These are phyloP conservation scores for Rhinopomastus cyanomelas DNA, from an alignment of 2,113 vertebrate genomes.

Conservation along the genomic window DNA sequence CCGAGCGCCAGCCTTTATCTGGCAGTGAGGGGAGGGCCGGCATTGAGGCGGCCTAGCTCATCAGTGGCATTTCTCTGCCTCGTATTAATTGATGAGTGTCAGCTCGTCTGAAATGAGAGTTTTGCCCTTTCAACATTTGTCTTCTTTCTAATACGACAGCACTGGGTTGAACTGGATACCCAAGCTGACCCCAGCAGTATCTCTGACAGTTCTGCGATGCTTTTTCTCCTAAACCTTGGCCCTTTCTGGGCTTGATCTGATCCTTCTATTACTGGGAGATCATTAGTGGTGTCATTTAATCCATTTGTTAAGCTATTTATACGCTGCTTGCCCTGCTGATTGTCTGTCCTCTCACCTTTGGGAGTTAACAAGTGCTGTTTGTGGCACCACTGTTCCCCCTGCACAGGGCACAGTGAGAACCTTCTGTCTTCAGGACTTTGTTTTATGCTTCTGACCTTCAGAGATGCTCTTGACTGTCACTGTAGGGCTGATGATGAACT, in stretches of 20 bases:
- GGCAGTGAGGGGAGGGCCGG: neutral
- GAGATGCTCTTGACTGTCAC: fast-evolving
- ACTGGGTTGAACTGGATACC: neutral
- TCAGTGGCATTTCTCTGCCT: neutral
- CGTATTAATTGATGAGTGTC: neutral
- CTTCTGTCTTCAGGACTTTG: neutral
- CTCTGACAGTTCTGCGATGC: neutral
- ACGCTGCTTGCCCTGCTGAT: neutral
- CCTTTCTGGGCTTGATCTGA: neutral
- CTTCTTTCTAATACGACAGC: neutral
- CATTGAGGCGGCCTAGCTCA: fast-evolving
- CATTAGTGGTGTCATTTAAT: neutral
- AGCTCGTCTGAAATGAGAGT: neutral
- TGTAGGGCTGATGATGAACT: neutral
- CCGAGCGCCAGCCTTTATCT: neutral
- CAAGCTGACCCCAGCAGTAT: neutral
- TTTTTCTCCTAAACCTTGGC: neutral
- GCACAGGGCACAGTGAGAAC: neutral
- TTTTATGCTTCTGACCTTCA: neutral
- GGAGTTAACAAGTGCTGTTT: neutral
- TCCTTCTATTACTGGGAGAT: neutral
- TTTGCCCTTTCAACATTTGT: neutral
- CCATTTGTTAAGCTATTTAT: neutral
- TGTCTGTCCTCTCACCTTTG: neutral
- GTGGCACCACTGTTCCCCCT: neutral